Evolutionary conservation across 2,888 invertebrate species (phyloP), one percentile per base, ranked within the genome.

Genomic region (Steromphala cineraria): DNA sequence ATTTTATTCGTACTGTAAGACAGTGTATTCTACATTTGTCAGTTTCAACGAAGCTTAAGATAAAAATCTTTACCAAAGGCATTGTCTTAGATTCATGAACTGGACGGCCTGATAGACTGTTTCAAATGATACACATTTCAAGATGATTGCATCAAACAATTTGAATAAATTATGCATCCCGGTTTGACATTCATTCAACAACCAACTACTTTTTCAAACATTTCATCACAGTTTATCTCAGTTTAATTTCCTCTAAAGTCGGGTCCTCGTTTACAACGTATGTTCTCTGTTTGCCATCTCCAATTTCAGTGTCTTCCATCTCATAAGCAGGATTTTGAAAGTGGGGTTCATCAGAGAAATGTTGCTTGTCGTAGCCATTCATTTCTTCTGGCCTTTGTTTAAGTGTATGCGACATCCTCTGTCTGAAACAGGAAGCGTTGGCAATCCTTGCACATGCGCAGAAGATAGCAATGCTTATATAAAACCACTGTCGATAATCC

Each of bases 291-390:
- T 77, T 79, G 56, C 78, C 31, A 17, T 79, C 77, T 15, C 75
- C 56, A 0, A 83, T 5, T 31, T 83, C 83, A 0, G 79, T 75
- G 53, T 80, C 83, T 2, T 84, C 84, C 28, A 80, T 79, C 2
- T 67, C 76, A 75, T 77, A 84, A 21, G 81, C 78, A 28, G 84
- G 84, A 79, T 83, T 84, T 52, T 79, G 62, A 78, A 84, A 83
- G 31, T 80, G 80, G 24, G 84, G 84, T 40, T 84, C 82, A 7
- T 71, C 36, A 13, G 84, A 82, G 80, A 84, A 84, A 78, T 84
- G 84, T 28, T 84, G 83, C 76, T 79, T 75, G 84, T 84, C 82
- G 67, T 67, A 84, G 46, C 83, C 83, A 56, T 79, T 40, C 10
- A 83, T 67, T 19, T 81, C 67, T 19, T 83, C 81, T 19, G 80